Base-by-base conservation (phyloP, 2,797 vertebrate species). In the Threskiornis aethiopicus region DNA sequence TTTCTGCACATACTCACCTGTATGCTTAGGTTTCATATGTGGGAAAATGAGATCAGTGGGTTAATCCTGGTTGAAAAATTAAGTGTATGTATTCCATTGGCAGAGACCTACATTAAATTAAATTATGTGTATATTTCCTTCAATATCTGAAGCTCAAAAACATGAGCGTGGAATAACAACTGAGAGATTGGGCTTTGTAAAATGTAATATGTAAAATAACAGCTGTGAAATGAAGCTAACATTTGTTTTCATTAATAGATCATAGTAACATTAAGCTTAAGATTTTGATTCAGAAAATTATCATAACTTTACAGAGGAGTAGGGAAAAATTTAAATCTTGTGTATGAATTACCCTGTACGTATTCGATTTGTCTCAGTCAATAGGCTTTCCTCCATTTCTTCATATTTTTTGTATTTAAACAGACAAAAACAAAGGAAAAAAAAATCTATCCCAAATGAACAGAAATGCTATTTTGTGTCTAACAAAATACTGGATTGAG, bases 331-430 rank as follows among this genome's bases (percentile, higher is more conserved):
- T 26, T 82, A 58, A 81, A 75, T 57, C 47, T 86, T 79, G 35
- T 59, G 18, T 52, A 66, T 84, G 28, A 88, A 76, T 90, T 92
- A 84, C 42, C 89, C 46, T 61, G 41, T 47, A 88, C 47, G 47
- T 79, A 84, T 90, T 94, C 76, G 55, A 84, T 94, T 96, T 90
- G 21, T 62, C 58, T 87, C 84, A 80, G 57, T 90, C 62, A 94
- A 94, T 46, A 73, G 44, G 71, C 77, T 90, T 93, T 84, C 41
- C 70, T 69, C 49, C 16, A 65, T 24, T 81, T 77, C 24, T 46
- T 92, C 64, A 51, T 13, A 39, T 67, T 93, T 78, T 83, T 81
- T 75, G 4, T 66, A n/a, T 72, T 79, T 89, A 66, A 75, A 82
- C 49, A 89, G 77, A 47, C 16, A 73, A 91, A 90, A 70, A 19